Conservation (phyloP, 2,888 invertebrate genomes). For the Leucophenga montana region DNA sequence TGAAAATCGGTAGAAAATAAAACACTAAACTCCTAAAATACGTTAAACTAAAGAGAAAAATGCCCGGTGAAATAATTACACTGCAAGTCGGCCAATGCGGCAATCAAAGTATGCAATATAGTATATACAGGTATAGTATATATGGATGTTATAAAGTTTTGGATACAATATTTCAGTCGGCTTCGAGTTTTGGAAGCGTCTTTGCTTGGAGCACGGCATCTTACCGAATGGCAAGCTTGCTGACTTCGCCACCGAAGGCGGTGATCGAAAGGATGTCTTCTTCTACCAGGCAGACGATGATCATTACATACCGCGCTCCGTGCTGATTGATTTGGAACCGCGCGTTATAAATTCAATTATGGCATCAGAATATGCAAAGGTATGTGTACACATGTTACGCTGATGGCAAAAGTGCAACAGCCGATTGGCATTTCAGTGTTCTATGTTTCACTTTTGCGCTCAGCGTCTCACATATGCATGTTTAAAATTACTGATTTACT, state of each 20-base stretch:
- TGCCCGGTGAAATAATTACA: constrained; percentile 99
- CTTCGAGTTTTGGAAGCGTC: constrained; percentile 99
- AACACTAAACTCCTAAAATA: too few relatives aligned
- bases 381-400: too few relatives aligned
- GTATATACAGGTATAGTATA: too few relatives aligned
- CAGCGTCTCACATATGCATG: constrained; percentile 19
- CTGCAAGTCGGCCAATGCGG: constrained; percentile 98
- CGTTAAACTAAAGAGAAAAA: constrained; percentile 73
- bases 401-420: too few relatives aligned
- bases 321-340: constrained; percentile 96
- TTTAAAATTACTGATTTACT: too few relatives aligned
- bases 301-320: constrained; percentile 98
- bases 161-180: constrained; percentile 70
- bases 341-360: constrained; percentile 97
- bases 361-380: constrained; percentile 94
- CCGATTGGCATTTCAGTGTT: too few relatives aligned
- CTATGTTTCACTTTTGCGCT: too few relatives aligned
- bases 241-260: constrained; percentile 90
- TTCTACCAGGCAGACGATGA: constrained; percentile 99
- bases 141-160: neutral
- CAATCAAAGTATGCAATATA: constrained; percentile 89
- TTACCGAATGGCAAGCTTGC: constrained; percentile 97
- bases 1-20: neutral
- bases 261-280: constrained; percentile 98
- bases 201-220: constrained; percentile 98